Percentiles rank a stretch among this genome's conserved stretches.
phyloP scores from a whole-genome alignment of 2,888 invertebrate species.

The Pardosa pseudoannulata region DNA sequence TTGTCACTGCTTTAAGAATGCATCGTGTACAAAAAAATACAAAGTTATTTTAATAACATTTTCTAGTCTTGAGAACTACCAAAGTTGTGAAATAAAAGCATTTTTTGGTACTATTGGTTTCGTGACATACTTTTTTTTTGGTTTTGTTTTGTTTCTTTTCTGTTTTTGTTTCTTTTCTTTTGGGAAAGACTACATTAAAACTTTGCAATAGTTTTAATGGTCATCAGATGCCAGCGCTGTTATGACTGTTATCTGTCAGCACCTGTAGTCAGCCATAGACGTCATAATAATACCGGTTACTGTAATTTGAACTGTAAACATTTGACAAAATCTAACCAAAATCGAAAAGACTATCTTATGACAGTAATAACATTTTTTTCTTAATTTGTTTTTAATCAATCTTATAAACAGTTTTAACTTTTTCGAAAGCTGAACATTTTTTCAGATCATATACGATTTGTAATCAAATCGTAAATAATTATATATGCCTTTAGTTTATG shows the following conservation, averaged over 20 bases:
- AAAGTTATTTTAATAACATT: slow-evolving; percentile 60
- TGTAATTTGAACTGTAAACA: slow-evolving; percentile 28
- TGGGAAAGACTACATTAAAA: background rate
- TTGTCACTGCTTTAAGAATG: slow-evolving; percentile 47
- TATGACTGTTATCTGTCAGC: slow-evolving; percentile 49
- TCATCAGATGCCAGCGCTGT: slow-evolving; percentile 65
- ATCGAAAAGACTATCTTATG: no score
- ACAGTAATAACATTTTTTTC: no score
- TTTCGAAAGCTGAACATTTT: no score
- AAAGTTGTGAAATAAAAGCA: slow-evolving; percentile 69
- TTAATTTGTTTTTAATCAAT: no score
- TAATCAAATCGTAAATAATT: no score
- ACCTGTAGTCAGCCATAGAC: slow-evolving; percentile 28
- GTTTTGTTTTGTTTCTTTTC: slow-evolving; percentile 36
- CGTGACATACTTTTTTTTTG: slow-evolving; percentile 37
- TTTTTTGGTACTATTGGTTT: slow-evolving; percentile 47
- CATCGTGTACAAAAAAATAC: slow-evolving; percentile 56
- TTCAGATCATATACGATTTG: no score
- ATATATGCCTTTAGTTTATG: no score
- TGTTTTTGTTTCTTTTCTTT: background rate
- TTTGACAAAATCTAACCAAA: no score
- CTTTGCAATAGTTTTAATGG: slow-evolving; percentile 60
- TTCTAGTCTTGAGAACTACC: slow-evolving; percentile 67
- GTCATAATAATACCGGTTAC: slow-evolving; percentile 15
- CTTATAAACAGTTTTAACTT: no score